phyloP scores from a whole-genome alignment of 1,140 invertebrate species.

The Cotesia chilonis region DNA sequence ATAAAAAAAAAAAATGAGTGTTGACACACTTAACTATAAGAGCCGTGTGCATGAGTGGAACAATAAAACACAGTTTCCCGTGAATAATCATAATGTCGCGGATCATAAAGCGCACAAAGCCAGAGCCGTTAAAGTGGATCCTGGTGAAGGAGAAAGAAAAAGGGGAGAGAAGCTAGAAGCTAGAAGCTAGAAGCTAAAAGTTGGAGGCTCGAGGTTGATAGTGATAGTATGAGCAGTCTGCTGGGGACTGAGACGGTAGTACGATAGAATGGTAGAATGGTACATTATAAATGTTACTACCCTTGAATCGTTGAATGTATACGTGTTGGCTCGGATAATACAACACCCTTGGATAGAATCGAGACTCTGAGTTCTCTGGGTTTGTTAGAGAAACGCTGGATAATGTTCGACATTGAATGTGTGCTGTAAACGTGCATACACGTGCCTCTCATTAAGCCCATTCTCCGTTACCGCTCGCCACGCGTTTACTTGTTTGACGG shows the following conservation, averaged over 20 bases:
- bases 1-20: no score
- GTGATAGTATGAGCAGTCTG: background rate
- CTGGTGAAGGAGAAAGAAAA: background rate
- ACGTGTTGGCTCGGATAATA: background rate
- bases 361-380: background rate
- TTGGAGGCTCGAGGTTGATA: background rate
- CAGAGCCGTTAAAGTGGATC: constrained; percentile 11
- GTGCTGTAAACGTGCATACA: constrained; percentile 18
- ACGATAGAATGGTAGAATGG: background rate
- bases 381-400: background rate
- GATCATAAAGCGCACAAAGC: constrained; percentile 62
- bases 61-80: constrained; percentile 64
- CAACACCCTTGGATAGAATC: background rate
- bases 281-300: background rate
- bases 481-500: constrained; percentile 26
- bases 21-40: no score
- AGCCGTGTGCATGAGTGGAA: constrained; percentile 15
- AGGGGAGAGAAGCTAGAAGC: no score
- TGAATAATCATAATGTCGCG: constrained; percentile 62
- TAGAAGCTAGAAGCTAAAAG: background rate
- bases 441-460: constrained; percentile 42
- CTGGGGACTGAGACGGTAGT: background rate
- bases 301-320: no score
- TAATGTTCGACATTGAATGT: constrained; percentile 4
- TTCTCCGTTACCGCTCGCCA: constrained; percentile 29